Evolutionary conservation across 1,140 invertebrate species (phyloP).

Genomic region (Ylistrum balloti): DNA sequence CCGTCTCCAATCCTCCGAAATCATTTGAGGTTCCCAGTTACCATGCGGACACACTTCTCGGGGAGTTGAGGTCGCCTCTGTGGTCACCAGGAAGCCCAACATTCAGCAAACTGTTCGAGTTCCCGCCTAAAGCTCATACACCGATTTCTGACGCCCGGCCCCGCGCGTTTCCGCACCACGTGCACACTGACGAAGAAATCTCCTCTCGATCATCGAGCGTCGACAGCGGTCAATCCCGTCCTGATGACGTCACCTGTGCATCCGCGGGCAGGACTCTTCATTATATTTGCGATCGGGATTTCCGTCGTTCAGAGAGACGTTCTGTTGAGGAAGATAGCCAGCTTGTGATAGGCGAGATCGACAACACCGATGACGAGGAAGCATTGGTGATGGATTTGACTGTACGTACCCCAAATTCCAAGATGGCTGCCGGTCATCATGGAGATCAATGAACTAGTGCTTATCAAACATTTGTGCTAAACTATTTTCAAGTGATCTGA

Average conservation of each 20-base stretch:
- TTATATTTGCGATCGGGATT: background rate
- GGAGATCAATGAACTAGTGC: background rate
- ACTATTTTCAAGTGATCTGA: too few species aligned
- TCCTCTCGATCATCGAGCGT: background rate
- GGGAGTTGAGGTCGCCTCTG: background rate
- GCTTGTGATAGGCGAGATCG: background rate
- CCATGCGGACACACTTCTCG: background rate
- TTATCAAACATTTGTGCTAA: constrained; percentile 5
- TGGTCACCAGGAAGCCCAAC: background rate
- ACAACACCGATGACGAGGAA: background rate
- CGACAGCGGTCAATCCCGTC: background rate
- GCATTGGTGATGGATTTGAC: background rate
- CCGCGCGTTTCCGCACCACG: background rate
- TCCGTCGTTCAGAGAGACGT: background rate
- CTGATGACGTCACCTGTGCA: background rate
- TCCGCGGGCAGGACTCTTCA: background rate
- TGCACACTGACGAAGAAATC: background rate
- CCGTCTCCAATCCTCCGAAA: background rate
- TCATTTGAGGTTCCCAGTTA: background rate
- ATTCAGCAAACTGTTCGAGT: constrained; percentile 25
- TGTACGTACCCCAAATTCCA: background rate
- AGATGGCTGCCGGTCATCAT: background rate
- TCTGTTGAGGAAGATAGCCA: background rate
- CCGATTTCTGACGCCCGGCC: background rate
- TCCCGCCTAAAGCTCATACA: background rate